Evolutionary conservation across 1,140 invertebrate species (phyloP).

Genomic region (Oreohelix idahoensis): DNA sequence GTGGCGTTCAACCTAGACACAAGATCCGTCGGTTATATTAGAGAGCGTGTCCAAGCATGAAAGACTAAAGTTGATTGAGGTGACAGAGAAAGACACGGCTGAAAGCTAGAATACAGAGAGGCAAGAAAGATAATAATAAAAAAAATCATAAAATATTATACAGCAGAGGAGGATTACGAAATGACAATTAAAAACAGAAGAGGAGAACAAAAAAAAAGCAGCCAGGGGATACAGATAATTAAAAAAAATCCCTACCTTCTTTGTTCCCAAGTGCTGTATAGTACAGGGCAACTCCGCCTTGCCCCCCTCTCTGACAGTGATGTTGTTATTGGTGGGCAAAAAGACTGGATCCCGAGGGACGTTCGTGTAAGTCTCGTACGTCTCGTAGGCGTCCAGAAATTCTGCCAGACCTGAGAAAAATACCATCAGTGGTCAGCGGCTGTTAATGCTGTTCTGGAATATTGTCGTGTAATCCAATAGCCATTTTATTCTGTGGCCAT

Average conservation of each 20-base stretch:
- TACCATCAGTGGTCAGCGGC: not conserved
- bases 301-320: slow-evolving; percentile 44
- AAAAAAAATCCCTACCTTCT: slow-evolving; percentile 29
- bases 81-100: no score
- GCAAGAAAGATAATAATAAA: no score
- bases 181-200: not conserved
- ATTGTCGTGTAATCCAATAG: no score
- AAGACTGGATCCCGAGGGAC: slow-evolving; percentile 43
- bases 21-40: no score
- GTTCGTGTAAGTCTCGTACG: slow-evolving; percentile 22
- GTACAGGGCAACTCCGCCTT: slow-evolving; percentile 38
- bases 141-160: no score
- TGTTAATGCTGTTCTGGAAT: not conserved
- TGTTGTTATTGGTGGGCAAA: slow-evolving; percentile 36
- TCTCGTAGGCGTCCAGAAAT: not conserved
- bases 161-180: no score
- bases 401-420: slow-evolving; percentile 15
- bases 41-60: no score
- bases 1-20: no score
- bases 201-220: not conserved
- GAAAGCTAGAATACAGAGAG: no score
- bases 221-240: not conserved
- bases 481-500: no score
- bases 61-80: no score
- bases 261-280: slow-evolving; percentile 43